A percentile compares a stretch with the other conserved stretches of the same genome.
Evolutionary conservation across 2,888 invertebrate genomes (phyloP).

Genomic region (Drosophila acutilabella): DNA sequence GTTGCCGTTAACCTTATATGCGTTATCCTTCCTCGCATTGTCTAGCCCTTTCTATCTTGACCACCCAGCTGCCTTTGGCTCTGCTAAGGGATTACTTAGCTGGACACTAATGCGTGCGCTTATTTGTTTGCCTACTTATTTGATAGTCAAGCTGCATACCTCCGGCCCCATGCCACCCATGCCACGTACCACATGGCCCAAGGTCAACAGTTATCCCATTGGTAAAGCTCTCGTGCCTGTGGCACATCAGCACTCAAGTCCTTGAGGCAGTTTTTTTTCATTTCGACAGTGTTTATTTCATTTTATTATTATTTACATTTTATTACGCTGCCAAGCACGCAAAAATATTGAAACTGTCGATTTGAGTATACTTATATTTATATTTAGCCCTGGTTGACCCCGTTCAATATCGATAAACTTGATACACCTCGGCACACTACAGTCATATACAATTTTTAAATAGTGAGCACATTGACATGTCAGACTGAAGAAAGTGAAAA

Average conservation of each 20-base stretch:
- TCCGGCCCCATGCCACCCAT: conserved; percentile 13
- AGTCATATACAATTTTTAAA: neutral
- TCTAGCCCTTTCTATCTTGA: conserved; percentile 62
- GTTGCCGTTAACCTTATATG: conserved; percentile 20
- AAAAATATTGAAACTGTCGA: conserved; percentile 55
- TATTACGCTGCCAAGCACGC: conserved; percentile 44
- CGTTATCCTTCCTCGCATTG: conserved; percentile 36
- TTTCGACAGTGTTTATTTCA: conserved; percentile 61
- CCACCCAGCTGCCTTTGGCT: conserved; percentile 38
- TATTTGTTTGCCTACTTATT: conserved; percentile 70
- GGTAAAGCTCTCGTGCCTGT: conserved; percentile 59
- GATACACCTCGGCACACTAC: neutral
- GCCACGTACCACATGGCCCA: neutral
- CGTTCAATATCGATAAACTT: conserved; percentile 15
- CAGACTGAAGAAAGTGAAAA: neutral
- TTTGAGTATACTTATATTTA: conserved; percentile 12
- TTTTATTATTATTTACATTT: conserved; percentile 74
- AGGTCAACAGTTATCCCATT: conserved; percentile 24
- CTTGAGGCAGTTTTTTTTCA: conserved; percentile 46
- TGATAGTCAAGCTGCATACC: conserved; percentile 26
- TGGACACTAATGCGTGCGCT: conserved; percentile 74
- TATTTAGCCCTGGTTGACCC: conserved; percentile 27
- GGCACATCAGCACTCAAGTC: conserved; percentile 50
- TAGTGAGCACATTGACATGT: neutral
- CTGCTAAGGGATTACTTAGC: conserved; percentile 76